A percentile compares a stretch with the other conserved stretches of the same genome.
These are phyloP conservation scores for Andrena haemorrhoa DNA, from an alignment of 2,888 invertebrate genomes.

Conservation along the genomic window DNA sequence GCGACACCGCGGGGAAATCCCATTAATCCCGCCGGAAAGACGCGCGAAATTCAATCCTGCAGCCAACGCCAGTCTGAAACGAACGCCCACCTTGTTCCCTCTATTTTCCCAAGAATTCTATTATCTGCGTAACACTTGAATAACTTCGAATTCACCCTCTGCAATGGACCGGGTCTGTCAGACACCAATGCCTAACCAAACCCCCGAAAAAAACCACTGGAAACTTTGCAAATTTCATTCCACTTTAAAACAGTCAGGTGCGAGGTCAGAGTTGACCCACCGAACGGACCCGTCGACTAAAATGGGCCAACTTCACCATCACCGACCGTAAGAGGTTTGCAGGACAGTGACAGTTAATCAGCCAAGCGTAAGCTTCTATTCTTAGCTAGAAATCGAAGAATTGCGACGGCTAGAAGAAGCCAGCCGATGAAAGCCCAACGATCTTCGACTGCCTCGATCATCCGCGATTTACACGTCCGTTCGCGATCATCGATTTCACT, in stretches of 20 bases:
- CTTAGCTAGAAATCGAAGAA: constrained; percentile 3
- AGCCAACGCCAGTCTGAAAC: no score
- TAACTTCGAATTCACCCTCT: no score
- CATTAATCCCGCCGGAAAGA: constrained; percentile 61
- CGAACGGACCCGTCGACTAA: no score
- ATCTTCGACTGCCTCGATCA: constrained; percentile 10
- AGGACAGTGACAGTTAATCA: no score
- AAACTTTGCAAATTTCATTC: not conserved
- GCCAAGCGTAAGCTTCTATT: no score
- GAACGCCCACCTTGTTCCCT: not conserved
- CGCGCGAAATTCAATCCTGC: constrained; percentile 29
- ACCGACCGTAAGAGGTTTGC: no score
- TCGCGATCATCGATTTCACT: constrained; percentile 37
- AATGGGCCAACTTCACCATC: no score
- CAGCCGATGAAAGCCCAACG: constrained; percentile 5
- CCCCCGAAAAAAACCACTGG: not conserved
- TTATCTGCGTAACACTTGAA: not conserved
- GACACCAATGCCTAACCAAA: not conserved
- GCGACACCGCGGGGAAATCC: constrained; percentile 40
- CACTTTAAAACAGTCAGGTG: not conserved
- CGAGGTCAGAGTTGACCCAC: no score
- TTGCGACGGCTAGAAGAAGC: not conserved
- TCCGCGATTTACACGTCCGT: constrained; percentile 9
- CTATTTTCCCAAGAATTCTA: not conserved
- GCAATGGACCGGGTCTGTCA: no score